Evolutionary conservation across 2,113 vertebrate species (phyloP).

Genomic region (Stegostoma tigrinum): DNA sequence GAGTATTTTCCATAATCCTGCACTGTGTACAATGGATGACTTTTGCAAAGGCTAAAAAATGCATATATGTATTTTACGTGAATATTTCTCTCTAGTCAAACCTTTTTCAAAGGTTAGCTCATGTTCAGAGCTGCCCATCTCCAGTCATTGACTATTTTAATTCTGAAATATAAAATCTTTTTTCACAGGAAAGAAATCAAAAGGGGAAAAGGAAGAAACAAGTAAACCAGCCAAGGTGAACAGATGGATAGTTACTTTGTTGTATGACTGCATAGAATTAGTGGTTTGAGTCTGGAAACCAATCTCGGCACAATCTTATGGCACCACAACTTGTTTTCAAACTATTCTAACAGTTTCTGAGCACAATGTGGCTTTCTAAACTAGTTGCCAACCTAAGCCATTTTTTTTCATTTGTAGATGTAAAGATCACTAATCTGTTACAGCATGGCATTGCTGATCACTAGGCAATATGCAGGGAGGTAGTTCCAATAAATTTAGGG

Average conservation of each 20-base stretch:
- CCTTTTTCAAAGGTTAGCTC: neutral
- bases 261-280: slow-evolving; percentile 45
- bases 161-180: slow-evolving; percentile 43
- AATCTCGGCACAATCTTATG: neutral
- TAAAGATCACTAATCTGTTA: neutral
- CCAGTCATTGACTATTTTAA: neutral
- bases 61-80: neutral
- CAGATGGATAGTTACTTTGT: neutral
- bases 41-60: neutral
- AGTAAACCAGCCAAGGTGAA: slow-evolving; percentile 69
- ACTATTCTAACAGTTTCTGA: neutral
- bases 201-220: slow-evolving; percentile 59
- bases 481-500: neutral
- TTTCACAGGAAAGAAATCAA: slow-evolving; percentile 64
- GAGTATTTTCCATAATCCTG: neutral
- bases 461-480: neutral
- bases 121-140: neutral
- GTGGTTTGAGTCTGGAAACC: slow-evolving; percentile 44
- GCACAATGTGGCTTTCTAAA: too few relatives aligned
- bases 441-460: neutral
- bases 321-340: neutral
- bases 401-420: neutral
- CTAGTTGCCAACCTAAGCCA: too few relatives aligned
- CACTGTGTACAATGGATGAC: too few relatives aligned
- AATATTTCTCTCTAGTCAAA: neutral